Percentiles rank a stretch among this genome's conserved stretches.
Evolutionary conservation across 1,140 invertebrate genomes (phyloP).

Genomic region (Drosophila tani): DNA sequence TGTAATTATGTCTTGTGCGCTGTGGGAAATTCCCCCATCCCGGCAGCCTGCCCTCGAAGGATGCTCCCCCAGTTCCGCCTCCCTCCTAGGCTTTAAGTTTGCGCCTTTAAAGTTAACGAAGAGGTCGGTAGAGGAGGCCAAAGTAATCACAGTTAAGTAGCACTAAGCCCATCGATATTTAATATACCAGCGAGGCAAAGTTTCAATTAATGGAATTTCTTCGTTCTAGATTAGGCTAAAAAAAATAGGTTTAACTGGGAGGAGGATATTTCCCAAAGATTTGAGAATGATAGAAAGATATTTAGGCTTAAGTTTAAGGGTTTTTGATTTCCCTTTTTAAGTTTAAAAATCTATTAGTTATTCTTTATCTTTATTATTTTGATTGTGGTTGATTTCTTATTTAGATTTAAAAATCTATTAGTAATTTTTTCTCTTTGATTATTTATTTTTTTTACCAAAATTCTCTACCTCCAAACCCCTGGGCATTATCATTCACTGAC

Average conservation of each 20-base stretch:
- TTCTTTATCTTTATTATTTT: too few species aligned
- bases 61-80: not conserved
- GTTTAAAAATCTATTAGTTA: too few species aligned
- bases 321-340: too few species aligned
- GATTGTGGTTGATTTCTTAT: not conserved
- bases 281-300: too few species aligned
- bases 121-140: slow-evolving; percentile 13
- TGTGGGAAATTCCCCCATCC: not conserved
- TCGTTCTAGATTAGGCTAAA: not conserved
- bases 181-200: not conserved
- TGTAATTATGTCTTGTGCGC: slow-evolving; percentile 67
- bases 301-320: too few species aligned
- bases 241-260: slow-evolving; percentile 1
- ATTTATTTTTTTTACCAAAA: too few species aligned
- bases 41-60: not conserved
- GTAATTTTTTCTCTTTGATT: too few species aligned
- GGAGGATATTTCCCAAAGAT: too few species aligned
- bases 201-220: slow-evolving; percentile 13
- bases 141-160: slow-evolving; percentile 25
- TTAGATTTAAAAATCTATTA: too few species aligned
- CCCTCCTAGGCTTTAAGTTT: slow-evolving; percentile 40
- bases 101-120: not conserved
- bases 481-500: slow-evolving; percentile 11
- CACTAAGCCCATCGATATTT: slow-evolving; percentile 30
- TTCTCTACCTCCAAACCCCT: too few species aligned